phyloP scores from a whole-genome alignment of 2,888 invertebrate species.

The Leistus spinibarbis region DNA sequence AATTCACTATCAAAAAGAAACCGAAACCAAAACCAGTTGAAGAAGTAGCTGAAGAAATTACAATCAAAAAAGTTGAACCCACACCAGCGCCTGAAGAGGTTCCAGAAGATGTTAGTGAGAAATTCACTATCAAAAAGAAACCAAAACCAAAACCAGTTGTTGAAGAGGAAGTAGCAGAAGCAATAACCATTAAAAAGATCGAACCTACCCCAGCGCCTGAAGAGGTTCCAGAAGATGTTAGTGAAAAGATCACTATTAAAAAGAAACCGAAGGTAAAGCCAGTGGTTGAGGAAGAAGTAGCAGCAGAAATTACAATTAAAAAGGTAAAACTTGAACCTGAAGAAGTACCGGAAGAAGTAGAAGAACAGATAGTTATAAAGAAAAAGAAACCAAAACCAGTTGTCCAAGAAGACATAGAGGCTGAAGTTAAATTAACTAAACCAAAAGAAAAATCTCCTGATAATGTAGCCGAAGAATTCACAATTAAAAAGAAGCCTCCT shows the following conservation, averaged over 20 bases:
- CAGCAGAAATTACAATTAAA: slow-evolving; percentile 49
- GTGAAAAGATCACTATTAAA: slow-evolving; percentile 44
- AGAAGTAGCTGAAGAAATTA: slow-evolving; percentile 65
- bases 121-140: slow-evolving; percentile 47
- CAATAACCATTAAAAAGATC: slow-evolving; percentile 55
- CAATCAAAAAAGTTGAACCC: slow-evolving; percentile 71
- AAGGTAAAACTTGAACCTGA: slow-evolving; percentile 46
- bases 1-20: slow-evolving; percentile 59
- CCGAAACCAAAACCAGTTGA: slow-evolving; percentile 59
- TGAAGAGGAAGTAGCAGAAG: slow-evolving; percentile 52
- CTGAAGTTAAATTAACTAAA: slow-evolving; percentile 47
- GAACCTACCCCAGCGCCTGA: slow-evolving; percentile 44
- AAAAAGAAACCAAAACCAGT: slow-evolving; percentile 52
- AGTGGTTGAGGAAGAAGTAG: slow-evolving; percentile 44
- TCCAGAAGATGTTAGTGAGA: slow-evolving; percentile 48
- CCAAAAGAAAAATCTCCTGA: slow-evolving; percentile 47
- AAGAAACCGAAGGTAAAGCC: slow-evolving; percentile 41
- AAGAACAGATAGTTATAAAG: slow-evolving; percentile 48
- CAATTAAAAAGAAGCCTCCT: slow-evolving; percentile 60
- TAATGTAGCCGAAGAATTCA: slow-evolving; percentile 59
- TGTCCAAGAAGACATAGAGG: slow-evolving; percentile 46
- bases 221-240: slow-evolving; percentile 44
- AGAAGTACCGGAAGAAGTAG: slow-evolving; percentile 44
- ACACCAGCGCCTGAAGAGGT: slow-evolving; percentile 50
- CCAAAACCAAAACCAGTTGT: slow-evolving; percentile 43